Evolutionary conservation across 2,797 vertebrate species (phyloP), one percentile per base, ranked within the genome.

Genomic region (Parambassis ranga): DNA sequence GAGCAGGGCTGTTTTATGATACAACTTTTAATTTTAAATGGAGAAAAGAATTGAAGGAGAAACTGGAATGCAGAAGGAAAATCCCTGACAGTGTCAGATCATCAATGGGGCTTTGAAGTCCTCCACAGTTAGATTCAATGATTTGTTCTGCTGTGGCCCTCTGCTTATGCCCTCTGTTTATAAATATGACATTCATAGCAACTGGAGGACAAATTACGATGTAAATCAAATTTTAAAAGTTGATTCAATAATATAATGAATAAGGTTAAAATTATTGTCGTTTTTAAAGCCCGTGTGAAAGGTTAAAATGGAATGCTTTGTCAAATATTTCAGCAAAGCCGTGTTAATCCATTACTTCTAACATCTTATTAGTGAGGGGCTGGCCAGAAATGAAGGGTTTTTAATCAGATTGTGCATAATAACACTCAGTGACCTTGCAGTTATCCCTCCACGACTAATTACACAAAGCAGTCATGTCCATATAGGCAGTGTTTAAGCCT

Each of bases 361-460:
- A 62, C 62, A 61, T 72, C 73, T 37, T 79, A 64, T 77, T 74
- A 65, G 49, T 69, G 42, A 63, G 62, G 4, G 1, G 26, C 43
- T 56, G 31, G 37, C 18, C 28, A 32, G 32, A 76, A 74, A 71
- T 68, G 15, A 65, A 53, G 23, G 8, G 43, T 81, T 73, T 89
- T 71, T 67, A 49, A 85, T 75, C 46, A 47, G 73, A 83, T 71
- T 56, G 43, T 27, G 19, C 59, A 85, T 55, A 83, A 68, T 76
- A 82, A 78, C 63, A 74, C 35, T 61, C 38, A 10, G 14, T 66
- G 72, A 81, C 81, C 79, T 84, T 84, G 47, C 69, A 82, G 68
- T 83, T 82, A 76, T 74, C 76, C 59, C 61, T 56, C 35, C 55
- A 43, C 22, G 2, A 66, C 78, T 81, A 57, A 80, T 88, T 85